Conservation (phyloP, 2,797 vertebrate genomes). For the Rhincodon typus region DNA sequence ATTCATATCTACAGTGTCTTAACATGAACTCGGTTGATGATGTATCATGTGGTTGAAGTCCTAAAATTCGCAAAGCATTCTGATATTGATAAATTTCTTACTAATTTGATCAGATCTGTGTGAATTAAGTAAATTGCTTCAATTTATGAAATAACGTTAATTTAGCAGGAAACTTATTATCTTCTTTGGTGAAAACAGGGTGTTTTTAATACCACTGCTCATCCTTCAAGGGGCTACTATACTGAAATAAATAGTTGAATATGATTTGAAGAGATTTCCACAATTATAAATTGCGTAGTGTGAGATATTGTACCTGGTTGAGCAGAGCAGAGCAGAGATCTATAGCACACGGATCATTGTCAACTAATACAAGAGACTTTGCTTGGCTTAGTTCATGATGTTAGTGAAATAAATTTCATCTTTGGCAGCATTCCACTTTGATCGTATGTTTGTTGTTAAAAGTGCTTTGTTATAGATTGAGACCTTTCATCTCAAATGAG, state of each 20-base stretch:
- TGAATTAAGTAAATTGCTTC: not conserved
- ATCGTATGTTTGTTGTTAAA: constrained; percentile 19
- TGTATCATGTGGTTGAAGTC: not conserved
- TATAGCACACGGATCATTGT: constrained; percentile 47
- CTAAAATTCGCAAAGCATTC: not conserved
- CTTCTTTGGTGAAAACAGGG: not conserved
- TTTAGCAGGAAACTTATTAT: constrained; percentile 18
- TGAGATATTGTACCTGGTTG: not conserved
- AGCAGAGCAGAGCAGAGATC: constrained; percentile 50
- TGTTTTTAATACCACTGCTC: not conserved
- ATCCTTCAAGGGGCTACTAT: not conserved
- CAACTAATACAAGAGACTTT: constrained; percentile 31
- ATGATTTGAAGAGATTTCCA: not conserved
- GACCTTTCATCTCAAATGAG: constrained; percentile 35
- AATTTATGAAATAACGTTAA: not conserved
- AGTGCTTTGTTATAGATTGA: constrained; percentile 20
- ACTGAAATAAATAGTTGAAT: not conserved
- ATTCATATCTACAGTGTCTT: not conserved
- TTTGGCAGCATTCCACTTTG: constrained; percentile 19
- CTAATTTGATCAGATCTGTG: not conserved
- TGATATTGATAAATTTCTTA: constrained; percentile 6
- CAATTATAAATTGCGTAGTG: not conserved
- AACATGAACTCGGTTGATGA: not conserved
- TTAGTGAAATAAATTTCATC: constrained; percentile 33
- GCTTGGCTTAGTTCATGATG: not conserved